Conservation (phyloP, 1,140 invertebrate genomes). For the Asbolus verrucosus region DNA sequence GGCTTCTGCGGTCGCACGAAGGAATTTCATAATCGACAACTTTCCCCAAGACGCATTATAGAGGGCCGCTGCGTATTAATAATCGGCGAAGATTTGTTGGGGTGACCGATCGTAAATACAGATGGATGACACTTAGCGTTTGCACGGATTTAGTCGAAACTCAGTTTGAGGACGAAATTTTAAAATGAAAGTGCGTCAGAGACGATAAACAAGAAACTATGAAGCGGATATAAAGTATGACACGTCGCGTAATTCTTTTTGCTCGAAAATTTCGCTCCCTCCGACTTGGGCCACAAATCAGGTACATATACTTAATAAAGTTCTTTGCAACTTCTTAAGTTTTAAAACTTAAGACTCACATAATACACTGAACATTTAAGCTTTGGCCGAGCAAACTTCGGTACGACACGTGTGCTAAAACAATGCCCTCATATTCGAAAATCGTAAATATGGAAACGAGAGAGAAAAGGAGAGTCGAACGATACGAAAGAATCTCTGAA, state of each 20-base stretch:
- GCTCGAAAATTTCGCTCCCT: slow-evolving; percentile 6
- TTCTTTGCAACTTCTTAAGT: slow-evolving; percentile 47
- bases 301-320: slow-evolving; percentile 47
- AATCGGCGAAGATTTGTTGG: slow-evolving; percentile 26
- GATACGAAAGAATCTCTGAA: slow-evolving; percentile 51
- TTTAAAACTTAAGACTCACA: slow-evolving; percentile 44
- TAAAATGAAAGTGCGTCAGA: slow-evolving; percentile 6
- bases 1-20: slow-evolving; percentile 1
- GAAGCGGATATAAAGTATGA: slow-evolving; percentile 20
- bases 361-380: slow-evolving; percentile 46
- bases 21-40: slow-evolving; percentile 37
- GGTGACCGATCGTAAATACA: slow-evolving; percentile 27
- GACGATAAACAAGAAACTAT: slow-evolving; percentile 22
- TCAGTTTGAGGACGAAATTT: too few species aligned
- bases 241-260: slow-evolving; percentile 31
- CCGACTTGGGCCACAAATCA: slow-evolving; percentile 39
- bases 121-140: slow-evolving; percentile 16
- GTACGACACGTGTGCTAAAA: slow-evolving; percentile 33
- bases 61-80: slow-evolving; percentile 27
- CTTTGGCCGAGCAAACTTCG: slow-evolving; percentile 29
- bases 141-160: too few species aligned
- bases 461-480: slow-evolving; percentile 20
- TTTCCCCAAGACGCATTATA: slow-evolving; percentile 20
- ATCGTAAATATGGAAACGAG: slow-evolving; percentile 6
- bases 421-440: too few species aligned